Evolutionary conservation across 2,888 invertebrate species (phyloP), one percentile per base, ranked within the genome.

Genomic region (Dioctria linearis): DNA sequence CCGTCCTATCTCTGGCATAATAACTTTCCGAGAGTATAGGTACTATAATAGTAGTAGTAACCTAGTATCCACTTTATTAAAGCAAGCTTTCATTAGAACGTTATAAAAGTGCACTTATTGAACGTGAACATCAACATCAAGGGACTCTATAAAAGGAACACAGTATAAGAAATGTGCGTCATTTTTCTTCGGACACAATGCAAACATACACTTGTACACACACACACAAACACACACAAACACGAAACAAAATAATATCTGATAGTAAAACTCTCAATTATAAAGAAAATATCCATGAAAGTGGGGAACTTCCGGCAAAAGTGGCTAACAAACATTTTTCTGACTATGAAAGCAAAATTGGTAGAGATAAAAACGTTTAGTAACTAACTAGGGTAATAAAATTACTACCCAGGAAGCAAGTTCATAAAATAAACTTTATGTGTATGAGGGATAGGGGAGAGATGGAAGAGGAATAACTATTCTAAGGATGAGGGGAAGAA

Each of bases 261-360:
- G 25, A 25, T 25, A 54, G 54, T 46, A 69, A 69, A 49, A 37
- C 39, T 25, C 49, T 51, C 69, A 8, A 69, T n/a, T 39, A 51
- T 69, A 69, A 69, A 25, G 25, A 69, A 51, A 69, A 69, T 51
- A 69, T 69, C 39, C 8, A 51, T 25, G 9, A 69, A 69, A 69
- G 69, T 69, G 69, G 51, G 51, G 54, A 69, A 51, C 69, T 69
- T 69, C 69, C 69, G 13, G 51, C 39, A 37, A 54, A 25, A 69
- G 69, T 69, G 69, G 51, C 69, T 69, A 69, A 39, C 69, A 69
- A 69, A 54, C 69, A 69, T 69, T 69, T 69, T 69, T 69, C 69
- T 69, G 8, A 37, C 37, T 69, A 51, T 46, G 51, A 69, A 39
- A 39, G 69, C 25, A 37, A 51, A 54, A 69, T 46, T 69, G 69